A percentile compares a stretch with the other conserved stretches of the same genome.
Evolutionary conservation across 2,113 vertebrate species (phyloP).

Genomic region (Lutjanus erythropterus): DNA sequence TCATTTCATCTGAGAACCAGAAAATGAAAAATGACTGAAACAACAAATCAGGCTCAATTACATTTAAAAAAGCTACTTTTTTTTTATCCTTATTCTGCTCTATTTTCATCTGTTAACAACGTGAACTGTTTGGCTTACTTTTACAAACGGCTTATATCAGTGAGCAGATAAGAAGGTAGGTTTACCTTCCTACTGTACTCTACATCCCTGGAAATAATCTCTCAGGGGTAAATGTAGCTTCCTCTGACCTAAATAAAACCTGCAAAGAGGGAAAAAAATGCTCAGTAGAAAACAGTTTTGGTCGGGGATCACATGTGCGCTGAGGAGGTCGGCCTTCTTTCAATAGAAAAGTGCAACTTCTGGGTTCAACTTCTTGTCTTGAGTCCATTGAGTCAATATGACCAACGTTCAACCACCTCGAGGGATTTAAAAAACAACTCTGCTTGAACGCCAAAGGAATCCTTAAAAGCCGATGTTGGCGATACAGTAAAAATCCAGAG

Average conservation of each 20-base stretch:
- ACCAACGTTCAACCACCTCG: slow-evolving; percentile 11
- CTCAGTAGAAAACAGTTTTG: not conserved
- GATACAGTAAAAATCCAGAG: slow-evolving; percentile 17
- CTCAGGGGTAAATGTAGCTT: slow-evolving; percentile 11
- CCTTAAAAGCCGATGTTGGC: slow-evolving; percentile 26
- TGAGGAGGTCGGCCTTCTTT: not conserved
- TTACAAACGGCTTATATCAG: not conserved
- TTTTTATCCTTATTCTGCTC: not conserved
- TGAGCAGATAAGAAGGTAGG: not conserved
- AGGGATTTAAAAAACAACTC: not conserved
- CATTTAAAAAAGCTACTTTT: not conserved
- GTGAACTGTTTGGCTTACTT: not conserved
- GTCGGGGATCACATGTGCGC: not conserved
- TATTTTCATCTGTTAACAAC: not conserved
- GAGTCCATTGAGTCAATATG: not conserved
- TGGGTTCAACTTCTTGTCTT: not conserved
- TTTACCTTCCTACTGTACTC: slow-evolving; percentile 1
- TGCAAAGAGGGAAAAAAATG: not conserved
- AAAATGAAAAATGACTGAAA: not conserved
- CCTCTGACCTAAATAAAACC: slow-evolving; percentile 31
- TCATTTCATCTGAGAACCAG: not conserved
- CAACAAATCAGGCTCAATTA: not conserved
- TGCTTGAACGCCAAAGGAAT: not conserved
- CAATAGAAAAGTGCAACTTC: not conserved
- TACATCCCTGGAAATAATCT: slow-evolving; percentile 19